Percentiles rank a stretch among this genome's conserved stretches.
Conservation (phyloP, 2,888 invertebrate genomes). For the Lasioglossum lativentre region DNA sequence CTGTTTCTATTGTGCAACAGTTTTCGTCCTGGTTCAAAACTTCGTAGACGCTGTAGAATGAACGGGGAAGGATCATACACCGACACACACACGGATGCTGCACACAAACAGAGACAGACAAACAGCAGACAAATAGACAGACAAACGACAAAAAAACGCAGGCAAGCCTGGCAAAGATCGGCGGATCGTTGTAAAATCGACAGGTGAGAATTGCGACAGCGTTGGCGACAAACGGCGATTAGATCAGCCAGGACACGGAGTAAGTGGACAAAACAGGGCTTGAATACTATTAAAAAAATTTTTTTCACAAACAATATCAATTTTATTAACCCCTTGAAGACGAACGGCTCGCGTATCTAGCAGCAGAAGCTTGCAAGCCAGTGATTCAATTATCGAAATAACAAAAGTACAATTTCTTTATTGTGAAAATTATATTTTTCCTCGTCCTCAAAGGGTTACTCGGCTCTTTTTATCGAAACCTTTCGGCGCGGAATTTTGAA, state of each 20-base stretch:
- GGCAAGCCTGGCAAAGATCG: conserved; percentile 34
- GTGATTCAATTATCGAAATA: no score
- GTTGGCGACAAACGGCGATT: conserved; percentile 19
- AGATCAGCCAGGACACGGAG: not conserved
- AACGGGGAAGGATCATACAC: not conserved
- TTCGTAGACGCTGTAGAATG: not conserved
- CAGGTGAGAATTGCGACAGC: conserved; percentile 15
- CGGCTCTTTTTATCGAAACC: not conserved
- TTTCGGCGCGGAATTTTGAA: not conserved
- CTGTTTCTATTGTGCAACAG: not conserved
- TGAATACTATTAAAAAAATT: not conserved
- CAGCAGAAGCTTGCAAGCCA: no score
- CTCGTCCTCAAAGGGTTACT: not conserved
- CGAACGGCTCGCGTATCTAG: no score
- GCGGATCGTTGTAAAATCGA: not conserved
- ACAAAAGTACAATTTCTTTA: no score
- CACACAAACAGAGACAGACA: not conserved
- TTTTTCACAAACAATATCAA: no score
- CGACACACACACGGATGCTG: conserved; percentile 7
- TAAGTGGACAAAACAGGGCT: not conserved
- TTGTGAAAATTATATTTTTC: no score
- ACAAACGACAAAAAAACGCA: conserved; percentile 24
- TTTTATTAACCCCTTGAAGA: no score
- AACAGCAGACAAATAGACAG: not conserved
- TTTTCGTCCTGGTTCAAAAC: not conserved